Evolutionary conservation across 2,888 invertebrate species (phyloP).

Genomic region (Hirtodrosophila cameraria): DNA sequence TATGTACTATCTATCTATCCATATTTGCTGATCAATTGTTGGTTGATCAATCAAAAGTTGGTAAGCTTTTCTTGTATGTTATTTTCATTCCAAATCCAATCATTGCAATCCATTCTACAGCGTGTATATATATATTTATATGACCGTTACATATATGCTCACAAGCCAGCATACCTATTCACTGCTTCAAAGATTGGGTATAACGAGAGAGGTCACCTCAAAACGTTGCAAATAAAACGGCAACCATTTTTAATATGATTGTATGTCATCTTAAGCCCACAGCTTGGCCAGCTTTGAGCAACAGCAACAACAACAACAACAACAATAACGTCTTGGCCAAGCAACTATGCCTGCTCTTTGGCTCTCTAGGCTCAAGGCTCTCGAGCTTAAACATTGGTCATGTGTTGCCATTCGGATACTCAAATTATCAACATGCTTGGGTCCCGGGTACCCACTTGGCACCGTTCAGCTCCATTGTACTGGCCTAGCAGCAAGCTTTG

Average conservation of each 20-base stretch:
- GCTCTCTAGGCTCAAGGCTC: constrained; percentile 19
- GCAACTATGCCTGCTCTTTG: constrained; percentile 20
- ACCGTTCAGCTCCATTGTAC: constrained; percentile 55
- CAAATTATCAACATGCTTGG: constrained; percentile 74
- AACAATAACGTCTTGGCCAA: constrained; percentile 8
- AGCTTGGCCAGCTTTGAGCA: constrained; percentile 41
- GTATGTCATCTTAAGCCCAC: constrained; percentile 80
- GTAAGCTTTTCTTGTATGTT: no score
- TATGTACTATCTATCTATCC: no score
- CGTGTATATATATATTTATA: no score
- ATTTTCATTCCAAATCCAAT: no score
- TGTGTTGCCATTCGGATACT: constrained; percentile 76
- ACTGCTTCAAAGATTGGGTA: constrained; percentile 13
- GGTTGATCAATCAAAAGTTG: no score
- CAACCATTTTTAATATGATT: constrained; percentile 82
- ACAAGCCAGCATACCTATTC: background rate
- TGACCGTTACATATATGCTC: no score
- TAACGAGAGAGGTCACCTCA: constrained; percentile 67
- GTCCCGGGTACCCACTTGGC: constrained; percentile 18
- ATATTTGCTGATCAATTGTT: no score
- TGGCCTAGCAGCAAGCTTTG: constrained; percentile 50
- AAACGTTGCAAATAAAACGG: constrained; percentile 80
- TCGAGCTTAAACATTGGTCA: constrained; percentile 26
- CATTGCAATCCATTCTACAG: background rate
- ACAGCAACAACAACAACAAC: constrained; percentile 18